Percentiles rank a stretch among this genome's conserved stretches.
Evolutionary conservation across 1,140 invertebrate genomes (phyloP).

Genomic region (Drosophila leontia): DNA sequence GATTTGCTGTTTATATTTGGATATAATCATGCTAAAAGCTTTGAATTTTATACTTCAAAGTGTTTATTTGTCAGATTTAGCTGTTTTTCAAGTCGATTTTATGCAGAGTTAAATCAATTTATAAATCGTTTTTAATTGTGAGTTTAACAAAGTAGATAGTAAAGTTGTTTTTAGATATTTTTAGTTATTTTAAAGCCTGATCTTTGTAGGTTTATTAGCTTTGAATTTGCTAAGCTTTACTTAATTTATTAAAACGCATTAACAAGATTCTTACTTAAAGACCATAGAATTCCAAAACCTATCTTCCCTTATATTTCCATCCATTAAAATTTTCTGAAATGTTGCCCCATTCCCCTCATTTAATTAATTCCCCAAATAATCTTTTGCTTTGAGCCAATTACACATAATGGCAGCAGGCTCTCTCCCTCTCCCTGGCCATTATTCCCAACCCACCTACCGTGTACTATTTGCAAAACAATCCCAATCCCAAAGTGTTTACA

Average conservation of each 20-base stretch:
- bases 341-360: not conserved
- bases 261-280: not conserved
- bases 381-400: slow-evolving; percentile 30
- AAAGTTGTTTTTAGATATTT: not conserved
- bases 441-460: slow-evolving; percentile 18
- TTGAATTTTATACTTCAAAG: not conserved
- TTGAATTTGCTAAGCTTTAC: not conserved
- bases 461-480: slow-evolving; percentile 41
- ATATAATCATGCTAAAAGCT: slow-evolving; percentile 12
- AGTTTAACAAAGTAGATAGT: not conserved
- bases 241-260: not conserved
- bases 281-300: not conserved
- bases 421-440: not conserved
- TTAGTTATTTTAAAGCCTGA: not conserved
- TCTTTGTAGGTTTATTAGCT: not conserved
- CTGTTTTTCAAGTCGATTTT: not conserved
- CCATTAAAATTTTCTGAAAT: not conserved
- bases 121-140: not conserved
- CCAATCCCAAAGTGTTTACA: slow-evolving; percentile 63
- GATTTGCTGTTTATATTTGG: not conserved
- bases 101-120: not conserved
- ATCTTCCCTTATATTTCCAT: not conserved
- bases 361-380: slow-evolving; percentile 39
- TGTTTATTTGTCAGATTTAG: slow-evolving; percentile 6
- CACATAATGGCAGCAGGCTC: slow-evolving; percentile 7